phyloP scores from a whole-genome alignment of 2,888 invertebrate genomes.

The Aphodius sticticus region DNA sequence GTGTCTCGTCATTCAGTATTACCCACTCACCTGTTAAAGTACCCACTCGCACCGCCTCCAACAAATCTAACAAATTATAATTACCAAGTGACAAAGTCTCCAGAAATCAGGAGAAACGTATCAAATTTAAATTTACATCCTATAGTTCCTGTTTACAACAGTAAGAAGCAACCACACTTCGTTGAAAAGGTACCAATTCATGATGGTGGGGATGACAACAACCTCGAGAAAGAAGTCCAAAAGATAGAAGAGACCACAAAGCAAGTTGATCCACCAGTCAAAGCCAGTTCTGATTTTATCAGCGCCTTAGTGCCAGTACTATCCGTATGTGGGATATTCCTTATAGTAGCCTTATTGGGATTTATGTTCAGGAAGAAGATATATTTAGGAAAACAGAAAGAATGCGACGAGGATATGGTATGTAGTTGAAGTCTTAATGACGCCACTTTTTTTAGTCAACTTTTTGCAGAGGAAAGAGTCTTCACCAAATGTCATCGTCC shows the following conservation, averaged over 20 bases:
- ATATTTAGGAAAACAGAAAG: constrained; percentile 70
- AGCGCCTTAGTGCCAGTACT: constrained; percentile 76
- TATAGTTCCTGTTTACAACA: background rate
- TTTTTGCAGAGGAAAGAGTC: constrained; percentile 73
- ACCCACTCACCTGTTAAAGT: constrained; percentile 7
- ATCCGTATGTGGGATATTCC: constrained; percentile 73
- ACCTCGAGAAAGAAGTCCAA: constrained; percentile 26
- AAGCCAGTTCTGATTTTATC: constrained; percentile 58
- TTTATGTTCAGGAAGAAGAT: constrained; percentile 77
- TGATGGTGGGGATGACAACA: background rate
- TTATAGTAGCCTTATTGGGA: constrained; percentile 63
- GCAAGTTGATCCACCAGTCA: constrained; percentile 55
- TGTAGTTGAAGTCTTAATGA: constrained; percentile 53
- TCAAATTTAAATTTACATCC: constrained; percentile 8
- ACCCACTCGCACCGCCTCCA: background rate
- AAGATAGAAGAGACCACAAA: constrained; percentile 34
- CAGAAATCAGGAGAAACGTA: background rate
- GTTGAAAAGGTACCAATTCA: constrained; percentile 26
- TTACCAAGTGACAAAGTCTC: background rate
- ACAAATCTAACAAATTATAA: background rate
- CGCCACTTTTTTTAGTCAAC: constrained; percentile 22
- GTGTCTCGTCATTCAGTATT: constrained; percentile 28
- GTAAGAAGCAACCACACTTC: constrained; percentile 7
- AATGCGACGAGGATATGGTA: constrained; percentile 79
- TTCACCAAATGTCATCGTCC: constrained; percentile 70